Evolutionary conservation across 2,888 invertebrate genomes (phyloP), one percentile per base, ranked within the genome.

Genomic region (Lasioglossum malachurum): DNA sequence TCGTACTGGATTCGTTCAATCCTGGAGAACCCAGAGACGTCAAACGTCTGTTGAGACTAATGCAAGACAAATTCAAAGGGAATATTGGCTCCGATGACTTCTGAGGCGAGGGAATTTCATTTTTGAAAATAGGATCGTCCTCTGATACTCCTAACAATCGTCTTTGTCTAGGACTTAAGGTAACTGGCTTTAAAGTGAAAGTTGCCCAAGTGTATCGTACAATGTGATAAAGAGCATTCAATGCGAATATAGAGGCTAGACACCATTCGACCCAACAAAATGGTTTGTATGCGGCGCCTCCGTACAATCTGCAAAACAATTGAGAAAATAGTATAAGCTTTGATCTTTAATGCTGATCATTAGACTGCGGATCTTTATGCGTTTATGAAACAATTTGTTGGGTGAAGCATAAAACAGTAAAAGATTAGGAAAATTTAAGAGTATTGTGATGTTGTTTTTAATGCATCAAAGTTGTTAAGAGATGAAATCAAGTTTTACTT

Each of bases 221-320:
- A 72, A 96, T 94, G 91, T 97, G 96, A 88, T 96, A 96, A 2
- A 96, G 19, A 0, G 96, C 94, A 90, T 96, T 97, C 0, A 96
- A 86, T 1, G 94, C 95, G 74, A 96, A 94, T 87, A 96, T 91
- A 1, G 94, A 85, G 1, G 96, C 95, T 2, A 96, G 89, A 14
- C 87, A 92, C 94, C 95, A 95, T 82, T 95, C 94, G 0, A 94
- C 86, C 94, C 94, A 95, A 67, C 87, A 92, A 79, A 95, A 93
- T 57, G 94, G 93, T 78, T 94, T 94, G 23, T 94, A 94, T 0
- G 92, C 91, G 27, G 90, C 87, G 69, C 93, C 94, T 14, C 93
- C 94, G 23, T 94, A 94, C 10, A 93, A 81, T 91, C 94, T 94
- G 57, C 82, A 90, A 81, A 31, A 38, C 46, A 85, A 69, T 19